phyloP scores from a whole-genome alignment of 2,888 invertebrate genomes.

The Agelastica alni region DNA sequence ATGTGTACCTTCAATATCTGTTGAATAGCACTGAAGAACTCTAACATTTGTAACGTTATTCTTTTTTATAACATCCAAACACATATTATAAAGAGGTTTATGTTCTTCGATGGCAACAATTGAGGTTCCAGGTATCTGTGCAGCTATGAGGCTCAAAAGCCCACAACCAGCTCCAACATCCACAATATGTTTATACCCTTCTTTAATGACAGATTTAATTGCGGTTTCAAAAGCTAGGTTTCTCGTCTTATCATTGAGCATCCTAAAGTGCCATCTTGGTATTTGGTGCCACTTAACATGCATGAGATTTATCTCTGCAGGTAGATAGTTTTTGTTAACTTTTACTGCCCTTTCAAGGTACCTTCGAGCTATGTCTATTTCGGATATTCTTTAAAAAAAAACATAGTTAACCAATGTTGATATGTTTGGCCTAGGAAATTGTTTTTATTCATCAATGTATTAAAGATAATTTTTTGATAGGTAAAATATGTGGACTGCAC shows the following conservation, averaged over 20 bases:
- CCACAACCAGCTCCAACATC: conserved; percentile 83
- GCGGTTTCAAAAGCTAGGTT: conserved; percentile 71
- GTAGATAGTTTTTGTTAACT: conserved; percentile 41
- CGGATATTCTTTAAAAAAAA: conserved; percentile 41
- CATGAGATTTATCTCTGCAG: conserved; percentile 66
- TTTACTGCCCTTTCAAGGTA: conserved; percentile 45
- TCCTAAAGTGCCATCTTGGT: conserved; percentile 81
- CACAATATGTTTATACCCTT: conserved; percentile 61
- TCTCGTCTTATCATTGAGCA: conserved; percentile 75
- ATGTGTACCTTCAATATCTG: conserved; percentile 53
- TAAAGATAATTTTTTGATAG: too few species aligned
- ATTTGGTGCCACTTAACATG: conserved; percentile 70
- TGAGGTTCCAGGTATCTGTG: conserved; percentile 53
- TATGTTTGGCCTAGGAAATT: too few species aligned
- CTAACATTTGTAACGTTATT: conserved; percentile 58
- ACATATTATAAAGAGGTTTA: conserved; percentile 65
- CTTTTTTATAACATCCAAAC: conserved; percentile 61
- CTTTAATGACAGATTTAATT: conserved; percentile 53
- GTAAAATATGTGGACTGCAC: too few species aligned
- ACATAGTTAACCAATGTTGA: too few species aligned
- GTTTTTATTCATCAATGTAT: too few species aligned
- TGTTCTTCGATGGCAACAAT: conserved; percentile 73
- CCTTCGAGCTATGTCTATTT: conserved; percentile 44
- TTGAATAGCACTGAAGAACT: conserved; percentile 66
- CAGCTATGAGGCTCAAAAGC: conserved; percentile 72